Evolutionary conservation across 2,797 vertebrate genomes (phyloP).

Genomic region (Bradypodion ventrale): DNA sequence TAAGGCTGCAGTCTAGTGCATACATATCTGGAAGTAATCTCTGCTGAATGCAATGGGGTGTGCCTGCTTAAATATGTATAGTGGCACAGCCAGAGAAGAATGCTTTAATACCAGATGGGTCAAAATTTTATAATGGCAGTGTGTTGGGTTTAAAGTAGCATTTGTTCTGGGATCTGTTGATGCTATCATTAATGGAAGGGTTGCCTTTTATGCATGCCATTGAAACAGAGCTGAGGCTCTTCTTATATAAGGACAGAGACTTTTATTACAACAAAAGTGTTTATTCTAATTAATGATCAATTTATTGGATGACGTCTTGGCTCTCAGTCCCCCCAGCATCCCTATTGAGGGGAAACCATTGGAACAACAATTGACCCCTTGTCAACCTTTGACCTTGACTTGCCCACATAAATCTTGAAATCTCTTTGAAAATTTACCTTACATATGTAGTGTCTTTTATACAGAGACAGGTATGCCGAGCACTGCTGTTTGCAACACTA

Average conservation of each 20-base stretch:
- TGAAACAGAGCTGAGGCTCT: not conserved
- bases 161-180: not conserved
- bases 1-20: not conserved
- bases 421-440: slow-evolving; percentile 38
- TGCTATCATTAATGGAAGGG: not conserved
- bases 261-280: not conserved
- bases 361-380: slow-evolving; percentile 30
- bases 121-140: rapidly evolving
- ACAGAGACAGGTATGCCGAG: slow-evolving; percentile 4
- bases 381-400: slow-evolving; percentile 41
- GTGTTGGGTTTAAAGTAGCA: rapidly evolving
- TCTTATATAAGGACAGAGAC: not conserved
- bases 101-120: rapidly evolving
- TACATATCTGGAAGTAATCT: rapidly evolving
- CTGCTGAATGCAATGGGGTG: not conserved
- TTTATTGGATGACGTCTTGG: not conserved
- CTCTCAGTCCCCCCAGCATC: not conserved
- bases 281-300: slow-evolving; percentile 14
- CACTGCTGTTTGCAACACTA: not conserved
- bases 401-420: slow-evolving; percentile 52
- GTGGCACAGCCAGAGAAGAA: not conserved
- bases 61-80: not conserved
- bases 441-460: not conserved
- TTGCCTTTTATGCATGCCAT: not conserved
- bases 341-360: rapidly evolving